Percentiles rank a stretch among this genome's conserved stretches.
Conservation (phyloP, 2,888 invertebrate species). For the Drosophila ustulata region DNA sequence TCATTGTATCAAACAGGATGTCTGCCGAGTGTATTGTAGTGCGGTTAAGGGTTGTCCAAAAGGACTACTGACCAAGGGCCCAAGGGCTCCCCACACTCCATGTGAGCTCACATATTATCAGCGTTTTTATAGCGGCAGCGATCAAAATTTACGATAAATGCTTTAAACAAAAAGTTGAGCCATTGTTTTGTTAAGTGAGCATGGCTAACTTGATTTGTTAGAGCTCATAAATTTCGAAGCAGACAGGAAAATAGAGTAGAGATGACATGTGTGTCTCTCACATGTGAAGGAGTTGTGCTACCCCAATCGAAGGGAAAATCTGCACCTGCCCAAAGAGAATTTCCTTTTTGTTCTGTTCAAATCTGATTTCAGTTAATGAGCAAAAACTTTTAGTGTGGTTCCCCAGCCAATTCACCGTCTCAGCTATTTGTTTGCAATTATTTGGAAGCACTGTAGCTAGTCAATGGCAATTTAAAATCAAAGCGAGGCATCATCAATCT, state of each 20-base stretch:
- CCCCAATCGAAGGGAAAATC: constrained; percentile 62
- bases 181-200: constrained; percentile 79
- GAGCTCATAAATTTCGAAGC: constrained; percentile 78
- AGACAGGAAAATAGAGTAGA: constrained; percentile 55
- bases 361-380: constrained; percentile 48
- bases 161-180: constrained; percentile 65
- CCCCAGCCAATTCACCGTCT: background rate
- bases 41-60: constrained; percentile 71
- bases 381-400: constrained; percentile 26
- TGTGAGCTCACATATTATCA: constrained; percentile 46
- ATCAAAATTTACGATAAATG: constrained; percentile 81
- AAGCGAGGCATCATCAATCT: constrained; percentile 79
- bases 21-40: constrained; percentile 38
- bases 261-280: constrained; percentile 62
- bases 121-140: constrained; percentile 66
- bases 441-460: constrained; percentile 17
- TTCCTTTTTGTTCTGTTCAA: constrained; percentile 15
- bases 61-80: constrained; percentile 41
- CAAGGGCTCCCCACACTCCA: constrained; percentile 45
- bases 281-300: constrained; percentile 63
- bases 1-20: constrained; percentile 64
- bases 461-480: constrained; percentile 64
- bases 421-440: constrained; percentile 69
- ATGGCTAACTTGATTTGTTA: constrained; percentile 82
- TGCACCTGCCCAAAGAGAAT: constrained; percentile 58